A percentile compares a stretch with the other conserved stretches of the same genome.
Conservation (phyloP, 2,888 invertebrate species). For the Ochlodes sylvanus region DNA sequence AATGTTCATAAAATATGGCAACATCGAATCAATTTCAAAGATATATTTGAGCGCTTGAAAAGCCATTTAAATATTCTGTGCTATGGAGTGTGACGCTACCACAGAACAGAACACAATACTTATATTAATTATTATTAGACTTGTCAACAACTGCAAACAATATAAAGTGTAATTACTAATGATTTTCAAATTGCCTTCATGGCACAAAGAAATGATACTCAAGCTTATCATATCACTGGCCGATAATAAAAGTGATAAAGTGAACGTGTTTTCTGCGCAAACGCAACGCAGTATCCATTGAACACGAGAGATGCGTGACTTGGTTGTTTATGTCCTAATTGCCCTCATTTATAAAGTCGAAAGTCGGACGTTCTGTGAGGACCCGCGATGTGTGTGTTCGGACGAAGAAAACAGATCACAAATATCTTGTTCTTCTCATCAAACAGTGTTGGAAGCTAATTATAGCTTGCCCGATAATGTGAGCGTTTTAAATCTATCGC, state of each 20-base stretch:
- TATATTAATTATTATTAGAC: background rate
- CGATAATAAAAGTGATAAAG: constrained; percentile 26
- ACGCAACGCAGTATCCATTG: constrained; percentile 5
- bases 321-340: constrained; percentile 29
- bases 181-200: background rate
- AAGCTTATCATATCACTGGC: constrained; percentile 19
- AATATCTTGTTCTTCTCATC: constrained; percentile 22
- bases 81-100: background rate
- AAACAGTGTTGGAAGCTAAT: constrained; percentile 20
- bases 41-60: background rate
- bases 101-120: background rate
- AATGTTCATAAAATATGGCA: background rate
- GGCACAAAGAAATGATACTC: constrained; percentile 17
- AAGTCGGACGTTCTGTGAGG: constrained; percentile 33
- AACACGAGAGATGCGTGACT: constrained; percentile 16
- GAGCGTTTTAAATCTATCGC: constrained; percentile 64
- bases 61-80: constrained; percentile 1
- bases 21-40: background rate
- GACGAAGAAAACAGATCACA: constrained; percentile 9
- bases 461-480: constrained; percentile 53
- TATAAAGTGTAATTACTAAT: background rate
- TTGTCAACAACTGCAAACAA: background rate
- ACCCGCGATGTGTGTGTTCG: constrained; percentile 25
- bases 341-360: constrained; percentile 26
- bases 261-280: constrained; percentile 15